Conservation (phyloP, 2,888 invertebrate species). For the Elmis aenea region DNA sequence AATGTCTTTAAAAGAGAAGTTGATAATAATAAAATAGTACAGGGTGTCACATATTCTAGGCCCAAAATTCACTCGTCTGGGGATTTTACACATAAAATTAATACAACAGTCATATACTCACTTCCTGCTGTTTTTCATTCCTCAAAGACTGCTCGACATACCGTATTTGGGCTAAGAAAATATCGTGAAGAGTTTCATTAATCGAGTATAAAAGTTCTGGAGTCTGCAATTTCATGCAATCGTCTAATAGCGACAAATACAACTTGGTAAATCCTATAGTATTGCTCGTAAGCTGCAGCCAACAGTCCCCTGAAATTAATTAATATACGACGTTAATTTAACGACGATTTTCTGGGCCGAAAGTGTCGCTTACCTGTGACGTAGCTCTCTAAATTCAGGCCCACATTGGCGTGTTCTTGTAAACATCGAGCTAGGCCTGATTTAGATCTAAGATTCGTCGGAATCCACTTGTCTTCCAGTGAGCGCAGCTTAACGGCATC, state of each 20-base stretch:
- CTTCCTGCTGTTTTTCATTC: conserved; percentile 53
- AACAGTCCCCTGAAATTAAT: conserved; percentile 52
- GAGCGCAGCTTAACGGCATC: conserved; percentile 75
- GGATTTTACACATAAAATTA: too few relatives aligned
- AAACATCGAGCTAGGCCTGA: conserved; percentile 63
- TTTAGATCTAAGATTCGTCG: conserved; percentile 72
- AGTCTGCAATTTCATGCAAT: conserved; percentile 70
- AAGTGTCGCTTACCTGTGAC: conserved; percentile 50
- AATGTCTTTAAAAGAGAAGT: too few relatives aligned
- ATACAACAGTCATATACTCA: conserved; percentile 35
- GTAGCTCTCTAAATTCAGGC: conserved; percentile 62
- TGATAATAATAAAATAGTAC: too few relatives aligned
- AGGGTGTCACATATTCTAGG: too few relatives aligned
- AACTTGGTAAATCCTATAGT: conserved; percentile 76
- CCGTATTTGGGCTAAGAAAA: conserved; percentile 70
- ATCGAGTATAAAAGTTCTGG: conserved; percentile 69
- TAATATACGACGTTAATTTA: background rate
- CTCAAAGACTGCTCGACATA: conserved; percentile 56
- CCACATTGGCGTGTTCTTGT: conserved; percentile 65
- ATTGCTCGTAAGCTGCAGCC: conserved; percentile 74
- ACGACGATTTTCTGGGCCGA: background rate
- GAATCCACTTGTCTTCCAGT: conserved; percentile 81
- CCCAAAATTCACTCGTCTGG: too few relatives aligned
- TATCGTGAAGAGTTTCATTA: conserved; percentile 66
- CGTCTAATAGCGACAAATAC: conserved; percentile 67